phyloP scores from a whole-genome alignment of 2,888 invertebrate genomes.

The Isotomurus palustris region DNA sequence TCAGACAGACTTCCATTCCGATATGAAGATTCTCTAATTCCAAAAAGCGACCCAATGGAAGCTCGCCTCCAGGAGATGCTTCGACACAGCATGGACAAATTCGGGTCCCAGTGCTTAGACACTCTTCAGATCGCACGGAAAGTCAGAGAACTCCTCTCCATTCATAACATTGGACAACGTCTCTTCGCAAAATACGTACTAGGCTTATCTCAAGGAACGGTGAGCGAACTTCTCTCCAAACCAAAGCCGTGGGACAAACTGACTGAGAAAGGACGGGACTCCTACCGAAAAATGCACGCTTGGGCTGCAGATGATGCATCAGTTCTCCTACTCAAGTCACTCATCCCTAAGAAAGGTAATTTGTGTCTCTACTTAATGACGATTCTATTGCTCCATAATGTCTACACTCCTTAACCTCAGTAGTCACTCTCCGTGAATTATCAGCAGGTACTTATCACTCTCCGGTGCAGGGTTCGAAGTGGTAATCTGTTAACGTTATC shows the following conservation, averaged over 20 bases:
- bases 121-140: conserved; percentile 90
- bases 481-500: too few species aligned
- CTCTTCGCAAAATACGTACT: conserved; percentile 98
- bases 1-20: conserved; percentile 64
- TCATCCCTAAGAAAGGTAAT: conserved; percentile 97
- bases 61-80: conserved; percentile 88
- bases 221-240: conserved; percentile 94
- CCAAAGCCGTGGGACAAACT: conserved; percentile 99
- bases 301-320: conserved; percentile 94
- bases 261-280: conserved; percentile 98
- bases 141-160: conserved; percentile 87
- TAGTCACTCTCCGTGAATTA: too few species aligned
- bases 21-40: conserved; percentile 82
- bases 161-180: conserved; percentile 97
- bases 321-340: conserved; percentile 92
- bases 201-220: conserved; percentile 94
- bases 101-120: conserved; percentile 87
- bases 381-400: too few species aligned
- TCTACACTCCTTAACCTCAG: too few species aligned
- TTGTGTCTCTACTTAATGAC: too few species aligned
- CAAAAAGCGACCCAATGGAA: conserved; percentile 90
- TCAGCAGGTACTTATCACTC: too few species aligned
- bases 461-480: too few species aligned
- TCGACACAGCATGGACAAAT: conserved; percentile 92
- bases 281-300: conserved; percentile 98